phyloP scores from a whole-genome alignment of 1,140 invertebrate genomes.

The Holotrichia oblita region DNA sequence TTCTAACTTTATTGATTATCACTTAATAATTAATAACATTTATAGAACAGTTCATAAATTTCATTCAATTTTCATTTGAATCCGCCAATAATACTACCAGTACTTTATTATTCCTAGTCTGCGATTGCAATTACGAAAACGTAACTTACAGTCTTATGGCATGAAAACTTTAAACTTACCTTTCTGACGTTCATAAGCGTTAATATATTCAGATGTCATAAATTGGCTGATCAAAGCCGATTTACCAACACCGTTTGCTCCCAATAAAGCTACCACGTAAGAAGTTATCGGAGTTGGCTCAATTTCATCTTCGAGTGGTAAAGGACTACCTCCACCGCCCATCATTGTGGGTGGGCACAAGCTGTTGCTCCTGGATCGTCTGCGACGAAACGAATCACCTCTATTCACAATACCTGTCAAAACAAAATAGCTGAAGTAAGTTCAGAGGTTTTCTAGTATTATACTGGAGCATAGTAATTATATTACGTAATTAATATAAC shows the following conservation, averaged over 20 bases:
- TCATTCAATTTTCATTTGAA: too few species aligned
- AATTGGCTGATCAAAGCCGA: slow-evolving; percentile 91
- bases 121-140: not conserved
- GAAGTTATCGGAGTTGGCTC: slow-evolving; percentile 59
- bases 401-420: slow-evolving; percentile 85
- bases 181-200: slow-evolving; percentile 85
- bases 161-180: slow-evolving; percentile 63
- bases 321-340: slow-evolving; percentile 45
- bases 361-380: slow-evolving; percentile 81
- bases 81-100: too few species aligned
- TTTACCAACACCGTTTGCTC: slow-evolving; percentile 88
- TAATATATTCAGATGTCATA: slow-evolving; percentile 94
- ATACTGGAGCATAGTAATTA: too few species aligned
- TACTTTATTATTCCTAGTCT: too few species aligned
- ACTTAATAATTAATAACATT: too few species aligned
- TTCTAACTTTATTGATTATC: too few species aligned
- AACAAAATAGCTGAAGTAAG: not conserved
- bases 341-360: slow-evolving; percentile 61
- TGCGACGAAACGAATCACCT: slow-evolving; percentile 86
- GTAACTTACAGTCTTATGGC: not conserved
- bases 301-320: slow-evolving; percentile 57
- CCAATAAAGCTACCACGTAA: slow-evolving; percentile 85
- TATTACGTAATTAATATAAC: too few species aligned
- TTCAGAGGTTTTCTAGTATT: too few species aligned
- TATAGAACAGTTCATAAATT: too few species aligned